phyloP scores from a whole-genome alignment of 2,797 vertebrate genomes.

The Propithecus deckenii region DNA sequence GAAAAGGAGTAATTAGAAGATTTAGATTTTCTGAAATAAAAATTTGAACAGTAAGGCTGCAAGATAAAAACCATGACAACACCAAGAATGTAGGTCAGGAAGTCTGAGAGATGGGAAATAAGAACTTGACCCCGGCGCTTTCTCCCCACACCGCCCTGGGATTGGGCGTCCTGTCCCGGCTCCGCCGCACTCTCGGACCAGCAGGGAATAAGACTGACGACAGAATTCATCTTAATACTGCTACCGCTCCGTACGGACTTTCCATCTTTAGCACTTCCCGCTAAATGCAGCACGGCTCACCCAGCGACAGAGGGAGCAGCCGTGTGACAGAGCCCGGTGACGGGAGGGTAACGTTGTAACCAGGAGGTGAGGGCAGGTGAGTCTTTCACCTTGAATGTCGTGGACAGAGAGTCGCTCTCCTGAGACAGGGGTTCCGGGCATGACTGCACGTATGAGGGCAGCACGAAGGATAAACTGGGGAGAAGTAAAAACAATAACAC shows the following conservation, averaged over 20 bases:
- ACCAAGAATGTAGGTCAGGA: background rate
- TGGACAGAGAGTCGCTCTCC: background rate
- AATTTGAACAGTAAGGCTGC: background rate
- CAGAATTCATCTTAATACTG: background rate
- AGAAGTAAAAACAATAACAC: background rate
- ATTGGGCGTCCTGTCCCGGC: background rate
- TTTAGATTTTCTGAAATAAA: background rate
- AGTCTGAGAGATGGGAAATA: background rate
- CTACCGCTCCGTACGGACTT: too few relatives aligned
- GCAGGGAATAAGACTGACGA: background rate
- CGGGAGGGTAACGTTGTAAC: accelerated
- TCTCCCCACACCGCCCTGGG: background rate
- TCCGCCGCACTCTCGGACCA: background rate
- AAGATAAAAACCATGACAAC: background rate
- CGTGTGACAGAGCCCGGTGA: background rate
- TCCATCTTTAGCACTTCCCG: background rate
- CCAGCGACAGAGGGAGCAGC: background rate
- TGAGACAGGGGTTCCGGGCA: background rate
- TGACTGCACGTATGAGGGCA: background rate
- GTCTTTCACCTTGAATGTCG: background rate
- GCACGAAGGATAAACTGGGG: background rate
- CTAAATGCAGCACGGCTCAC: background rate
- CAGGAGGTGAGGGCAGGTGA: background rate
- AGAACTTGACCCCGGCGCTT: background rate
- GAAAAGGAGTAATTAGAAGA: background rate